Conservation (phyloP, 2,888 invertebrate genomes). For the Nebria brevicollis region DNA sequence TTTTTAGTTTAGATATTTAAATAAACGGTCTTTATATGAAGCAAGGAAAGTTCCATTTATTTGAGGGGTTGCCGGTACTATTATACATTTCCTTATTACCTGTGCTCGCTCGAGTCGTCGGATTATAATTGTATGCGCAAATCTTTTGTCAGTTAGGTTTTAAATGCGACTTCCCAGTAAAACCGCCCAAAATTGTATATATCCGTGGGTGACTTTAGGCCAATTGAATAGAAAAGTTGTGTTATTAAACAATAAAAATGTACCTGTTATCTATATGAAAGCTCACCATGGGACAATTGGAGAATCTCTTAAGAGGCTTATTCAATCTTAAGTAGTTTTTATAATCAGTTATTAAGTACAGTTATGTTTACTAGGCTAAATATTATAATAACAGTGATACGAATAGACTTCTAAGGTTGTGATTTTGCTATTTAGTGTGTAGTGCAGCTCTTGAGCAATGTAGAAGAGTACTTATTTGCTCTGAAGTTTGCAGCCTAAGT, state of each 20-base stretch:
- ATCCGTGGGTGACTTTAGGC: neutral
- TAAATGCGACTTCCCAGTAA: neutral
- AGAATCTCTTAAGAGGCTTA: too few species aligned
- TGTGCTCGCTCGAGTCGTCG: neutral
- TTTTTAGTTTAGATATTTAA: constrained; percentile 1
- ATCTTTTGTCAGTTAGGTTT: neutral
- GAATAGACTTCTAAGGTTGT: too few species aligned
- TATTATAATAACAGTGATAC: too few species aligned
- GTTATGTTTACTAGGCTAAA: too few species aligned
- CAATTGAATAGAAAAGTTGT: neutral
- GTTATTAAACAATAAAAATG: neutral
- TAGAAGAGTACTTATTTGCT: too few species aligned
- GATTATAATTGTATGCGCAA: neutral
- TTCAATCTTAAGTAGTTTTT: too few species aligned
- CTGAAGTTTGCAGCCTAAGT: too few species aligned
- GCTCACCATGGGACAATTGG: too few species aligned
- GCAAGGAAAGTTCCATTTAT: neutral
- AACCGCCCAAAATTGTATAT: neutral
- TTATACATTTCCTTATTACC: constrained; percentile 1
- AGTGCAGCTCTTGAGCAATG: too few species aligned
- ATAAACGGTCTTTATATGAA: neutral
- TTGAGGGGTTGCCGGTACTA: constrained; percentile 1
- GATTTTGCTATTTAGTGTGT: too few species aligned
- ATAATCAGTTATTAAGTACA: too few species aligned
- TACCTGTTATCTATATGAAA: too few species aligned